Percentiles rank a stretch among this genome's conserved stretches.
These are phyloP conservation scores for Penaeus vannamei DNA, from an alignment of 1,140 invertebrate genomes.

Conservation along the genomic window DNA sequence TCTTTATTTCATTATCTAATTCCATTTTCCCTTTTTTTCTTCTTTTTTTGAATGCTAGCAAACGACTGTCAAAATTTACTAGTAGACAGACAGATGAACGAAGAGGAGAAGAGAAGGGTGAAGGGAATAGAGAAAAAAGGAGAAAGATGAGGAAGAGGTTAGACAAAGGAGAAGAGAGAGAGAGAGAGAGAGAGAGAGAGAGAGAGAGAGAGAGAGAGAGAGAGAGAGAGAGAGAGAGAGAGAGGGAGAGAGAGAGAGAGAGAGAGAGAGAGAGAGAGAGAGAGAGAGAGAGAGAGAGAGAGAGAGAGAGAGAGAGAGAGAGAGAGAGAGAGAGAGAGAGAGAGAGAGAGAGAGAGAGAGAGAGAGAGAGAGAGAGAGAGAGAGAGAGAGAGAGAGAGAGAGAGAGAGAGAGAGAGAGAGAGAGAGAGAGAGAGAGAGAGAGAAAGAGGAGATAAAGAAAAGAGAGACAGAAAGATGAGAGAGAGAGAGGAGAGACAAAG, in stretches of 20 bases:
- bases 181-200: accelerated
- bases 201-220: neutral
- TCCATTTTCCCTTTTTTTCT: too few species aligned
- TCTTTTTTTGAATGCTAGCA: too few species aligned
- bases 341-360: neutral
- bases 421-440: neutral
- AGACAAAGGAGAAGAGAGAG: too few species aligned
- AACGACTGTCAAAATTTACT: too few species aligned
- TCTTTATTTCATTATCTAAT: too few species aligned
- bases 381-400: slow-evolving; percentile 1
- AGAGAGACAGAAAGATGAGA: neutral
- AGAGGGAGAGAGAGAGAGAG: neutral
- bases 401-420: neutral
- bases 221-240: neutral
- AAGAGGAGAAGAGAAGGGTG: too few species aligned
- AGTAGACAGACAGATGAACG: too few species aligned
- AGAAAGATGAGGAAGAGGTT: too few species aligned
- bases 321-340: neutral
- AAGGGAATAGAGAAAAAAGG: too few species aligned
- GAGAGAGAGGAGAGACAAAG: too few species aligned
- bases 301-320: neutral
- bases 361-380: neutral
- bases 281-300: neutral
- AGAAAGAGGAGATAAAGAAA: neutral
- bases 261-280: neutral